These are phyloP conservation scores for Pseudomyrmex flavicornis DNA, from an alignment of 1,140 invertebrate genomes.

Conservation along the genomic window DNA sequence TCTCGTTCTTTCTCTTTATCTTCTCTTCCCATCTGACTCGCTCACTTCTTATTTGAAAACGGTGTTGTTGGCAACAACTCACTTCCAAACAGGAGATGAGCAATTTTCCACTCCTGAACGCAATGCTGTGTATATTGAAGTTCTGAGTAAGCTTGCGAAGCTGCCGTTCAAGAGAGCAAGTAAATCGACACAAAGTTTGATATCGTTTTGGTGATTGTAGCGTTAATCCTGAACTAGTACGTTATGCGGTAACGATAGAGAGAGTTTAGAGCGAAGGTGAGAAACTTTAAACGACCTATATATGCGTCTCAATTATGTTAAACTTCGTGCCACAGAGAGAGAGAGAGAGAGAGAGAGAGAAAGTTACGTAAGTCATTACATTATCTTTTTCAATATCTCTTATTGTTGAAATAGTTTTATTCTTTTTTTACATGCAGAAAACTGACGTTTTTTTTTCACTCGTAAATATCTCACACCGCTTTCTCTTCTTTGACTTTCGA, in stretches of 20 bases:
- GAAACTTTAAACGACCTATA: slow-evolving; percentile 24
- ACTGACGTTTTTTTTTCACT: no score
- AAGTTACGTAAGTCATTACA: no score
- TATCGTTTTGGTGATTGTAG: slow-evolving; percentile 22
- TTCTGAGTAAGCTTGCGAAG: slow-evolving; percentile 37
- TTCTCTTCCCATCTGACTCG: no score
- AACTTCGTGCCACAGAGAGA: neutral
- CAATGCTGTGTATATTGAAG: slow-evolving; percentile 32
- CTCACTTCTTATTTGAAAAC: slow-evolving; percentile 23
- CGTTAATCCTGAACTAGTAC: slow-evolving; percentile 15
- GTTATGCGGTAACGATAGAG: neutral
- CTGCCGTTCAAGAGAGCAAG: slow-evolving; percentile 39
- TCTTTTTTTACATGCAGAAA: no score
- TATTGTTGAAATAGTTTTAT: no score
- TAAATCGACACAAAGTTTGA: slow-evolving; percentile 53
- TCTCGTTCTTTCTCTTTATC: slow-evolving; percentile 10
- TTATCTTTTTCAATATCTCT: no score
- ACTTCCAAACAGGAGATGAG: slow-evolving; percentile 59
- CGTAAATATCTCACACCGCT: no score
- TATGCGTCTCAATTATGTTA: neutral
- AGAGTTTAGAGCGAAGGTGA: no score
- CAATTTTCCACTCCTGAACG: slow-evolving; percentile 54
- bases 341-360: no score
- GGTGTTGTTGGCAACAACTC: slow-evolving; percentile 47
- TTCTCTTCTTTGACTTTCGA: no score